These are phyloP conservation scores for Nymphicus hollandicus DNA, from an alignment of 2,113 vertebrate genomes.

Conservation along the genomic window DNA sequence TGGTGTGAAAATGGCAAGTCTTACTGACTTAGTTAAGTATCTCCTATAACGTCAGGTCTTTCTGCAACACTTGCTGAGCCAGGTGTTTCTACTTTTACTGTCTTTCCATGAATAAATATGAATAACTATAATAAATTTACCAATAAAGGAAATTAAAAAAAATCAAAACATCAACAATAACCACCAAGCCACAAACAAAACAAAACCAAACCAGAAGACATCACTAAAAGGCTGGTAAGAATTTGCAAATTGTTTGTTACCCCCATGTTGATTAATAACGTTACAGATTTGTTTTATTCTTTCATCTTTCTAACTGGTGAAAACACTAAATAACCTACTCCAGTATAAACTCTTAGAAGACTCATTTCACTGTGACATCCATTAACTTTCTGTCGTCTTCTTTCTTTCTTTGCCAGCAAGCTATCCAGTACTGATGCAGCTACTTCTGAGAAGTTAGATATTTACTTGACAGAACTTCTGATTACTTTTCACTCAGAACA, in stretches of 20 bases:
- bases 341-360: background rate
- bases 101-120: background rate
- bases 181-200: background rate
- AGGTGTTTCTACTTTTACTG: background rate
- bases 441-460: background rate
- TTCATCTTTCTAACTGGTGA: background rate
- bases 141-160: background rate
- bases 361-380: background rate
- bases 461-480: background rate
- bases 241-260: background rate
- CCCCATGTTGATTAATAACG: background rate
- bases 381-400: background rate
- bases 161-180: background rate
- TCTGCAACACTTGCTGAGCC: background rate
- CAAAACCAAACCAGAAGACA: background rate
- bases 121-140: background rate
- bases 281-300: background rate
- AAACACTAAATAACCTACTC: background rate
- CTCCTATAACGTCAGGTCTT: background rate
- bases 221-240: background rate
- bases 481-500: background rate
- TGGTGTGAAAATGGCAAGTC: background rate
- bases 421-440: background rate
- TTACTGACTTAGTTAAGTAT: background rate
- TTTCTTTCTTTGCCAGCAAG: background rate